Base-by-base conservation (phyloP, 2,888 invertebrate species). In the Steinernema scapterisci region DNA sequence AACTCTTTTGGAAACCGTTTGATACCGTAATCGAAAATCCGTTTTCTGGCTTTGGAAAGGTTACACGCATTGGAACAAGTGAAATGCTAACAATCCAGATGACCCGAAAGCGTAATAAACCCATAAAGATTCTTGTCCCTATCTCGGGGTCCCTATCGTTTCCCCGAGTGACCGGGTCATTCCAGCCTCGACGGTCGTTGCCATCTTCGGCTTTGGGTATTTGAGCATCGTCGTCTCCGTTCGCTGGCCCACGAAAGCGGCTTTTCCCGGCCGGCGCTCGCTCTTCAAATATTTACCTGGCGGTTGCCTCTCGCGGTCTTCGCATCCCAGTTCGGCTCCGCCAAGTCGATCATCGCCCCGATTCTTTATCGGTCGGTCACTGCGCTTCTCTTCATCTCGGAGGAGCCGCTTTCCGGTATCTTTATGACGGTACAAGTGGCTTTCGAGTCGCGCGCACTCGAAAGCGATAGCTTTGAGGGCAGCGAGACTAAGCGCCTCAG, bases 221-320 rank as follows among this genome's bases (percentile, higher is more conserved):
- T 63, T 63, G 63, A 16, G 23, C 63, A 16, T 48, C 48, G 19
- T 16, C 48, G 48, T n/a, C n/a, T n/a, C n/a, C 48, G 54, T 38
- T 27, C 63, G 63, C 54, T 54, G 19, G 25, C 54, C 25, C 54
- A 51, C 51, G 19, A 63, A 63, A 63, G 63, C 63, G 27, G 63
- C 63, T 63, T 63, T 63, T 63, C 63, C 63, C 63, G 63, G 63
- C 31, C 63, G 63, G 7, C 63, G 63, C 25, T 31, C 63, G 27
- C 63, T 63, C 31, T 27, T 63, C 63, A 63, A 63, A 63, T 63
- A 63, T 63, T 63, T 63, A 63, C 63, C 63, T 63, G 63, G 63
- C 63, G 63, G 31, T 63, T 31, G 63, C 31, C 63, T 63, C 63
- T 31, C n/a, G 63, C 38, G 63, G 27, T 16, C 48, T 19, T 13